Evolutionary conservation across 2,113 vertebrate species (phyloP).

Genomic region (Halichoerus grypus): DNA sequence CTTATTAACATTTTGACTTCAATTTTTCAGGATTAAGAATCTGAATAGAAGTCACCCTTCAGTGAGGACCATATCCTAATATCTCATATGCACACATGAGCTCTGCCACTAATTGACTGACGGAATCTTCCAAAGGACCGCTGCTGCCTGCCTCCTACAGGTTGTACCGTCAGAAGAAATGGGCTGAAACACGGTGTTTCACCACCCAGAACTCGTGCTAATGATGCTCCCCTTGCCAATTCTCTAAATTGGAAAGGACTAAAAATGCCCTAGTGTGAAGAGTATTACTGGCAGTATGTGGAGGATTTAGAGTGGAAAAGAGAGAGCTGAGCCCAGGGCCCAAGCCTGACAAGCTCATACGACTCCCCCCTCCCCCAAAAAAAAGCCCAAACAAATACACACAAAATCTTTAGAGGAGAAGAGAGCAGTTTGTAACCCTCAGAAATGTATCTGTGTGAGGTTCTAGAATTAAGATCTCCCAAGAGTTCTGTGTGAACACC

Average conservation of each 20-base stretch:
- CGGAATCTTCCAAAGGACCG: background rate
- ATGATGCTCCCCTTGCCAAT: background rate
- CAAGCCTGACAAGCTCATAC: background rate
- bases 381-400: background rate
- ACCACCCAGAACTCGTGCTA: background rate
- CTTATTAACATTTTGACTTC: constrained; percentile 55
- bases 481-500: background rate
- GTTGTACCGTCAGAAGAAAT: background rate
- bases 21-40: background rate
- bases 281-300: background rate
- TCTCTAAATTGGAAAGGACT: background rate
- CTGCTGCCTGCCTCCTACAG: background rate
- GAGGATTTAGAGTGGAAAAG: background rate
- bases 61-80: background rate
- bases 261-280: background rate
- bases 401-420: background rate
- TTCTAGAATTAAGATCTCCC: constrained; percentile 21
- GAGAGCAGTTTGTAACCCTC: background rate
- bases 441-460: background rate
- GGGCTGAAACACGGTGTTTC: background rate
- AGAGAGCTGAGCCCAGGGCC: background rate
- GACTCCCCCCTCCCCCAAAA: background rate
- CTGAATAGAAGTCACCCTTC: background rate
- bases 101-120: background rate
- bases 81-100: background rate